These are phyloP conservation scores for Styela plicata DNA, from an alignment of 23 tunicate genomes.

Conservation along the genomic window DNA sequence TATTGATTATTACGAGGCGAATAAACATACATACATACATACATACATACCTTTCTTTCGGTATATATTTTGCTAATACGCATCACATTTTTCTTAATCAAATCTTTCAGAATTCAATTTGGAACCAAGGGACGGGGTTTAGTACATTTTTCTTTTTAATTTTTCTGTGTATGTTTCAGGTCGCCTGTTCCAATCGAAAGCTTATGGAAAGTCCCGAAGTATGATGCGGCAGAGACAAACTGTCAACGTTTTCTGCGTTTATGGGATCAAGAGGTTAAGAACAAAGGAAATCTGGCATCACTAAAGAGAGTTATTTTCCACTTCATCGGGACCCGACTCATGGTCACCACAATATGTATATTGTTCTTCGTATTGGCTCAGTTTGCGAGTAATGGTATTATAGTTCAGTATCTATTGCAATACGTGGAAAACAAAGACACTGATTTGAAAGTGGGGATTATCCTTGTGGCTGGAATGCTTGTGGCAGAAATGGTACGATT, in stretches of 20 bases:
- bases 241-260: slow-evolving; percentile 38
- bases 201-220: slow-evolving; percentile 55
- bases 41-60: too few relatives aligned
- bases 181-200: slow-evolving; percentile 38
- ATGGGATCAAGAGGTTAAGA: slow-evolving; percentile 58
- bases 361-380: slow-evolving; percentile 27
- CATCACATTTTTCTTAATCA: too few relatives aligned
- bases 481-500: slow-evolving; percentile 42
- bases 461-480: slow-evolving; percentile 27
- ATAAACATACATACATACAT: too few relatives aligned
- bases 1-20: too few relatives aligned
- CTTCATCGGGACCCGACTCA: slow-evolving; percentile 57
- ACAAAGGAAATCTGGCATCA: slow-evolving; percentile 56
- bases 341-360: slow-evolving; percentile 24
- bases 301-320: slow-evolving; percentile 40
- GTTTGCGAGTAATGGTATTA: slow-evolving; percentile 51
- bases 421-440: slow-evolving; percentile 34
- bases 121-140: too few relatives aligned
- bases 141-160: too few relatives aligned
- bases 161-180: neutral
- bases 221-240: slow-evolving; percentile 51
- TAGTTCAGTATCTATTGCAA: slow-evolving; percentile 33
- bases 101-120: too few relatives aligned
- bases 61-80: too few relatives aligned
- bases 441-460: slow-evolving; percentile 25